Conservation (phyloP, 2,113 vertebrate genomes). For the Cisticola juncidis region DNA sequence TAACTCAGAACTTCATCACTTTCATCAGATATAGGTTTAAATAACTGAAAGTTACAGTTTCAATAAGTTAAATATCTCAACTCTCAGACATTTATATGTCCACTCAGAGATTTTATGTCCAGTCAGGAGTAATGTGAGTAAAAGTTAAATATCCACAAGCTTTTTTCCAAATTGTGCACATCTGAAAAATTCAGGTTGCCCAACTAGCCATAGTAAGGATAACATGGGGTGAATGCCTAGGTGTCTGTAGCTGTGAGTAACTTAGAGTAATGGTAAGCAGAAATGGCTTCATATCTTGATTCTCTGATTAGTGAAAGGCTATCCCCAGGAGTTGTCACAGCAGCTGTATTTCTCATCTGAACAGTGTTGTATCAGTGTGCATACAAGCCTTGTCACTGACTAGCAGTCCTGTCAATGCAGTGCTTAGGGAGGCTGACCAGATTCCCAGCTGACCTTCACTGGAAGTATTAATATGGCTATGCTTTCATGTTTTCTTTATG, state of each 20-base stretch:
- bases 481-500: background rate
- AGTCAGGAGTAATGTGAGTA: background rate
- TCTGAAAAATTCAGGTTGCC: background rate
- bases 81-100: background rate
- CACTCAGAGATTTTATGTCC: background rate
- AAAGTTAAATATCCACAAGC: background rate
- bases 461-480: background rate
- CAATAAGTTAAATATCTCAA: background rate
- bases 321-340: background rate
- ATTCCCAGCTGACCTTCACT: background rate
- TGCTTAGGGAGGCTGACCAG: background rate
- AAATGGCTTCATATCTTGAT: background rate
- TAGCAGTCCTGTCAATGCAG: background rate
- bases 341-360: background rate
- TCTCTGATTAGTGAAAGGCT: background rate
- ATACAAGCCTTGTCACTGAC: background rate
- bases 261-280: background rate
- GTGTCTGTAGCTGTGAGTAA: background rate
- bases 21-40: background rate
- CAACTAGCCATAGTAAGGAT: background rate
- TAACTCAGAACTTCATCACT: background rate
- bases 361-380: background rate
- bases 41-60: background rate
- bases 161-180: background rate
- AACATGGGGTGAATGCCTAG: background rate